Evolutionary conservation across 2,113 vertebrate genomes (phyloP).

Genomic region (Sebastes fasciatus): DNA sequence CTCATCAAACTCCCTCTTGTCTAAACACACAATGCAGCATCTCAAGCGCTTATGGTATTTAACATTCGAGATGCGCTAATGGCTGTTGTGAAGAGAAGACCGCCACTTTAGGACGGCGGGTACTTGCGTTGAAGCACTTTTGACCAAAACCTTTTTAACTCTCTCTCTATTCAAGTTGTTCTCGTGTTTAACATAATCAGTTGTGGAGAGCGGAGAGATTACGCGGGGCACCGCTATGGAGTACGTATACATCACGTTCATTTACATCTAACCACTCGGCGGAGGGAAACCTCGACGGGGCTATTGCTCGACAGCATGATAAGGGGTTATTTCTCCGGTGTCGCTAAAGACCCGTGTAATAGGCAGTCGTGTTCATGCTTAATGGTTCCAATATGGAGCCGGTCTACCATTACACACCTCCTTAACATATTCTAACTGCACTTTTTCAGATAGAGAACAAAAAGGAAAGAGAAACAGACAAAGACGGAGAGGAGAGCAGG

Average conservation of each 20-base stretch:
- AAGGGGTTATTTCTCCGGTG: constrained; percentile 35
- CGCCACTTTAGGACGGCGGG: constrained; percentile 25
- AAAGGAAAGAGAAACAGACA: constrained; percentile 10
- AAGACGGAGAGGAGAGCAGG: not conserved
- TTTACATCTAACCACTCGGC: constrained; percentile 36
- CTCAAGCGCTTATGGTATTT: constrained; percentile 8
- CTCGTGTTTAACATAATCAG: constrained; percentile 48
- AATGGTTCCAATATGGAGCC: constrained; percentile 44
- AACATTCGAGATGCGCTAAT: constrained; percentile 47
- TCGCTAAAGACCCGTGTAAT: constrained; percentile 62
- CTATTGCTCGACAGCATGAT: constrained; percentile 25
- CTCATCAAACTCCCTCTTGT: constrained; percentile 52
- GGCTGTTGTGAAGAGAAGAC: constrained; percentile 40
- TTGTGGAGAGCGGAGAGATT: constrained; percentile 2
- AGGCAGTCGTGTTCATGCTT: constrained; percentile 37
- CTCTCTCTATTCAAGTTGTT: constrained; percentile 40
- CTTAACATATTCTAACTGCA: constrained; percentile 23
- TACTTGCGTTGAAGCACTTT: constrained; percentile 40
- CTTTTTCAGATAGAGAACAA: not conserved
- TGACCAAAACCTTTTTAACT: constrained; percentile 48
- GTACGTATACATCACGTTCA: constrained; percentile 28
- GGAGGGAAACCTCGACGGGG: constrained; percentile 4
- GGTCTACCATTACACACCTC: constrained; percentile 34
- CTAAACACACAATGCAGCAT: constrained; percentile 56
- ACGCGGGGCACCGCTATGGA: constrained; percentile 11